Base-by-base conservation (phyloP, 1,140 invertebrate genomes). In the Drosophila pachea region DNA sequence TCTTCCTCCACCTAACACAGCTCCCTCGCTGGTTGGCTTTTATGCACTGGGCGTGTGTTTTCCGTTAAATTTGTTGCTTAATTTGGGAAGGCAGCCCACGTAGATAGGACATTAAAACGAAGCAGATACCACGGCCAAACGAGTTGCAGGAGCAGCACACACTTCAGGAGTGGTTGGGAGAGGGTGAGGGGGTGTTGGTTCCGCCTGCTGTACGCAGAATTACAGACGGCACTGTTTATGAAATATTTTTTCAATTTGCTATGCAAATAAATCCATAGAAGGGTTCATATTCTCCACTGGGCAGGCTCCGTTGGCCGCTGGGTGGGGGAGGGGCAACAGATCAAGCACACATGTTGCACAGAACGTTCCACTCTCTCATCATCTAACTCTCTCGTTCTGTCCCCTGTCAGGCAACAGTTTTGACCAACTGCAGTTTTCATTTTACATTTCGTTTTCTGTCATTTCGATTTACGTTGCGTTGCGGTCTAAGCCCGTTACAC, bases 21-120 rank as follows among this genome's bases (percentile, higher is more conserved):
- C 49, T 68, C 54, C 43, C 56, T 43, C 47, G 71, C 71, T 73
- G 61, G 73, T 78, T 73, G 68, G 64, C 84, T 83, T 83, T 83
- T 83, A 83, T 83, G 78, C 77, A 72, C 61, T 82, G 78, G 68
- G 78, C 78, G 78, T 84, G 78, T 78, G 65, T 69, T 84, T 83
- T 61, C 72, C 67, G 73, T 68, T 76, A 62, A 83, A 76, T 75
- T 82, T 78, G 78, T 78, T 65, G 73, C 73, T 73, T 66, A 70
- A 78, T 82, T 82, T 68, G 61, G 65, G 68, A 58, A 74, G 70
- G 33, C 75, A 63, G 55, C 54, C 72, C 79, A 78, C 72, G 68
- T 75, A 82, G 78, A 75, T 78, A 74, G 66, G 67, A 83, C 74
- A 83, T 82, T 82, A 81, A 81, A 81, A 81, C 63, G 62, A 70